Conservation (phyloP, 2,797 vertebrate species). For the Tachyglossus aculeatus region DNA sequence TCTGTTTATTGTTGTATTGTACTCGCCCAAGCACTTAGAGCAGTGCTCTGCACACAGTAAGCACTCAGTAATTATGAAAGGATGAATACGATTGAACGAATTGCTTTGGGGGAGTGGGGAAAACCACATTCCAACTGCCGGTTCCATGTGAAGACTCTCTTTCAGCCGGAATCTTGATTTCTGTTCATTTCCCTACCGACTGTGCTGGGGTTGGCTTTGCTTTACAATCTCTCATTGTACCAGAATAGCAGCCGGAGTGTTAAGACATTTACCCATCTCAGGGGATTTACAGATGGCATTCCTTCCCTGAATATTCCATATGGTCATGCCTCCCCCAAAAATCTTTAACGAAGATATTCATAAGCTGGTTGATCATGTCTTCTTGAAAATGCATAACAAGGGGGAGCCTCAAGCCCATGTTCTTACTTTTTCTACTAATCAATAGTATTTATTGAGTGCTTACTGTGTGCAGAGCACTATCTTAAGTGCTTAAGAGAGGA, state of each 20-base stretch:
- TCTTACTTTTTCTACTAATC: background rate
- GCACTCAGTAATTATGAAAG: too few species aligned
- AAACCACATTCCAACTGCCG: too few species aligned
- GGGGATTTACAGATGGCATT: background rate
- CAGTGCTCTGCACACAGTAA: too few species aligned
- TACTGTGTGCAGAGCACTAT: too few species aligned
- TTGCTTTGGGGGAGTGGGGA: too few species aligned
- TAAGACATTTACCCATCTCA: background rate
- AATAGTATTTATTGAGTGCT: too few species aligned
- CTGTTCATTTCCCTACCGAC: background rate
- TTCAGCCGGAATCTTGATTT: background rate
- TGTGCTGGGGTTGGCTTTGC: background rate
- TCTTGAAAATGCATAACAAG: background rate
- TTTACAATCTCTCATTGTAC: background rate
- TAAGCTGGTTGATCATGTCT: background rate
- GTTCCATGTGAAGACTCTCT: too few species aligned
- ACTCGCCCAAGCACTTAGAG: too few species aligned
- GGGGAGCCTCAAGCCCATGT: background rate
- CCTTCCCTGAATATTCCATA: background rate
- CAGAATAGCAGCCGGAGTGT: background rate
- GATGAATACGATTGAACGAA: too few species aligned
- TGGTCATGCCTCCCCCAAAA: background rate
- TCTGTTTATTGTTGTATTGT: too few species aligned
- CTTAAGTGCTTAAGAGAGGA: too few species aligned
- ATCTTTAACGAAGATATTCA: background rate